Evolutionary conservation across 2,797 vertebrate genomes (phyloP), one percentile per base, ranked within the genome.

Genomic region (Chaunax sp.): DNA sequence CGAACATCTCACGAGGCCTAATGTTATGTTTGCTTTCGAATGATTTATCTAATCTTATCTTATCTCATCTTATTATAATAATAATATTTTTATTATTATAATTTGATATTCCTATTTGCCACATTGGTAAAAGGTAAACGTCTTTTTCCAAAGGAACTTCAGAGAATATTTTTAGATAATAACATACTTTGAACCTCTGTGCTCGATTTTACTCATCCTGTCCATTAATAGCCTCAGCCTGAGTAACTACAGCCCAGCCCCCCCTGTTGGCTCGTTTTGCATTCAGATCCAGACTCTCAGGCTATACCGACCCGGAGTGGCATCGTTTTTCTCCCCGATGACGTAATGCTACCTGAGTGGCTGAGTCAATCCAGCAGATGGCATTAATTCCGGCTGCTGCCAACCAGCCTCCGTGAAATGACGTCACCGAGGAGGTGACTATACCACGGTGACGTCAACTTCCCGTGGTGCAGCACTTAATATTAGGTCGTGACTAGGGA

Each of bases 391-490:
- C n/a, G 22, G 15, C 49, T 58, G 51, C 80, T 69, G 70, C 60
- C 75, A 43, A 49, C 41, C 28, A 40, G 41, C 43, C 26, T 53
- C 74, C 64, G 61, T 58, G 45, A 38, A 49, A 63, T 89, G 87
- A 91, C 90, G 88, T 91, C 89, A 91, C 72, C 51, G 60, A 69
- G 51, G 52, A 66, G 80, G 71, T 84, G 89, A 79, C 69, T 83
- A 81, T 74, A 53, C 76, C 30, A 49, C 33, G 79, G 71, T 90
- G 90, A 91, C 89, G 91, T 90, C 88, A 88, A 3, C 75, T 69
- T 76, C 80, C 69, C 87, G 59, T 91, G 91, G 83, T 90, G 91
- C 91, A 90, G 75, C 76, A 89, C 90, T 90, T 88, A 89, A 90
- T 88, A 91, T 88, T 82, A 65, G 72, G 89, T 92, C 89, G 89